These are phyloP conservation scores for Brassicogethes aeneus DNA, from an alignment of 2,888 invertebrate species.

Conservation along the genomic window DNA sequence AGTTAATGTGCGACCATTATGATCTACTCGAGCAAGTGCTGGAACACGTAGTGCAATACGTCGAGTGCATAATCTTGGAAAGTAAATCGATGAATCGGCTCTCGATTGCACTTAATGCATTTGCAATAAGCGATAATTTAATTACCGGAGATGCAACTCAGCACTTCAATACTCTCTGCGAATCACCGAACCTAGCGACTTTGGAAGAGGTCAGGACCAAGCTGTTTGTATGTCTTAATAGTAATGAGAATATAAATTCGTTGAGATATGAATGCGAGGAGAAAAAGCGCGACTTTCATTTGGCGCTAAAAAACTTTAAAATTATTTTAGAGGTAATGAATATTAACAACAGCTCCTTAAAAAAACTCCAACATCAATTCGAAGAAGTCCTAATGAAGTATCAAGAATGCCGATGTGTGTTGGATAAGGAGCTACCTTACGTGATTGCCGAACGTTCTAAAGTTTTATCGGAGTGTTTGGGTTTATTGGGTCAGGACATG, in stretches of 20 bases:
- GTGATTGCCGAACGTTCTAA: conserved; percentile 22
- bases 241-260: conserved; percentile 15
- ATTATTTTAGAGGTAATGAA: conserved; percentile 33
- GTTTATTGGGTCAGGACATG: conserved; percentile 17
- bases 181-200: conserved; percentile 13
- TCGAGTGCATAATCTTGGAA: conserved; percentile 24
- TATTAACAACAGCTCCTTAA: conserved; percentile 26
- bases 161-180: conserved; percentile 14
- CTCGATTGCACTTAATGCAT: conserved; percentile 16
- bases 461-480: conserved; percentile 20
- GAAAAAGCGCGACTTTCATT: conserved; percentile 26
- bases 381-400: conserved; percentile 31
- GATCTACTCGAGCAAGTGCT: conserved; percentile 19
- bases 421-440: conserved; percentile 28
- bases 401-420: conserved; percentile 28
- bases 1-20: conserved; percentile 18
- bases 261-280: conserved; percentile 19
- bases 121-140: conserved; percentile 16
- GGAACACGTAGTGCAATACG: conserved; percentile 23
- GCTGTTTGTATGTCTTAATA: conserved; percentile 18
- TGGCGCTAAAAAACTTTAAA: conserved; percentile 34
- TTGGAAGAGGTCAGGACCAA: conserved; percentile 19
- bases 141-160: conserved; percentile 14
- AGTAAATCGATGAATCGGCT: conserved; percentile 22
- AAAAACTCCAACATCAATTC: conserved; percentile 31